A percentile compares a stretch with the other conserved stretches of the same genome.
phyloP scores from a whole-genome alignment of 2,797 vertebrate genomes.

The Acanthurus leucopareius region DNA sequence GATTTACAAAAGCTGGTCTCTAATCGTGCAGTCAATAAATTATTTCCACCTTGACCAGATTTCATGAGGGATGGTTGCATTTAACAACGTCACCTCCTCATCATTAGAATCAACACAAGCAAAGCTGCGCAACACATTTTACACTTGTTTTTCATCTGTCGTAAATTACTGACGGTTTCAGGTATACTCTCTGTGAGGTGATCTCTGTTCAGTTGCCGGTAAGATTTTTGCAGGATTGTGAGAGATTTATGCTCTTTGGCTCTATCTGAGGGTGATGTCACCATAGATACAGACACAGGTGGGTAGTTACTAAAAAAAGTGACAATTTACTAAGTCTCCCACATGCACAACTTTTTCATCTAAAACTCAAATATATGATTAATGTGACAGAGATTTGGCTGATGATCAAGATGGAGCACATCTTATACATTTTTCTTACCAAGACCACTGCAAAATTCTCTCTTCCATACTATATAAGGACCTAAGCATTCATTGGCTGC shows the following conservation, averaged over 20 bases:
- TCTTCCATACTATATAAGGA: not conserved
- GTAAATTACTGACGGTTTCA: too few species aligned
- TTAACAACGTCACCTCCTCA: too few species aligned
- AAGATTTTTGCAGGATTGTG: constrained; percentile 16
- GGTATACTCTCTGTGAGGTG: too few species aligned
- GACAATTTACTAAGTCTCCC: constrained; percentile 62
- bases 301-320: constrained; percentile 71
- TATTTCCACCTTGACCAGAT: too few species aligned
- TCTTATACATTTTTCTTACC: not conserved
- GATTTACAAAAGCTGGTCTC: too few species aligned
- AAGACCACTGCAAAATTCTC: not conserved
- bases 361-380: constrained; percentile 41
- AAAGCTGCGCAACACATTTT: too few species aligned
- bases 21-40: too few species aligned
- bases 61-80: too few species aligned
- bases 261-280: constrained; percentile 71
- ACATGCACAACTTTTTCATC: constrained; percentile 57
- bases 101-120: too few species aligned
- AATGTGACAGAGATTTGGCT: constrained; percentile 22
- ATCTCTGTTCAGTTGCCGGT: constrained; percentile 2
- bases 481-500: not conserved
- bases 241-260: constrained; percentile 66
- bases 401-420: not conserved
- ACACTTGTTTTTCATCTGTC: too few species aligned
- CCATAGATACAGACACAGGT: constrained; percentile 83